A percentile compares a stretch with the other conserved stretches of the same genome.
Evolutionary conservation across 2,797 vertebrate species (phyloP).

Genomic region (Forpus xanthops): DNA sequence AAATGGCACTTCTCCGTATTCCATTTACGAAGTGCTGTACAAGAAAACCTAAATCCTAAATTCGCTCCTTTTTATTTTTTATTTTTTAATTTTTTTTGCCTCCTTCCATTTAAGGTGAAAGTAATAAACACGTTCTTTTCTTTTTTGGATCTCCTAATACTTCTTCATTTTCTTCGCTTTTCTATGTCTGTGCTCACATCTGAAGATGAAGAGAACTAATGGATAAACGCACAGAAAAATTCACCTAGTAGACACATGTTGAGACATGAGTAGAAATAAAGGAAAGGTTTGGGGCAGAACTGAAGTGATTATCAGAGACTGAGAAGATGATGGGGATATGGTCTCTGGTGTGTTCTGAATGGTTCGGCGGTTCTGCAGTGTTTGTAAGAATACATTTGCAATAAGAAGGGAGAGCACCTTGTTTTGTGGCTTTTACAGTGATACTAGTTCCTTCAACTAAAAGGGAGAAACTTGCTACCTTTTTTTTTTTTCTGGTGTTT

Average conservation of each 20-base stretch:
- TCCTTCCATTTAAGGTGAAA: neutral
- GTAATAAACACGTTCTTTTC: neutral
- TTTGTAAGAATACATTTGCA: neutral
- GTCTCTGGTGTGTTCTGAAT: neutral
- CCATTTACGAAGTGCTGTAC: neutral
- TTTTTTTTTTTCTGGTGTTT: neutral
- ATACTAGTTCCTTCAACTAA: neutral
- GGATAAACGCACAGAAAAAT: neutral
- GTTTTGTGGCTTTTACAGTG: neutral
- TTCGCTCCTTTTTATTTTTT: neutral
- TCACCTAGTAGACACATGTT: neutral
- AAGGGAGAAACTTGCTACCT: neutral
- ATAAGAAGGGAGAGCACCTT: neutral
- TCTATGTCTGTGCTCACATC: accelerated
- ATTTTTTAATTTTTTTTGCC: no score
- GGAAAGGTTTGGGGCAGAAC: neutral
- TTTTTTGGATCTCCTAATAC: neutral
- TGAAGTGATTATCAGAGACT: neutral
- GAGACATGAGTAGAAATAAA: neutral
- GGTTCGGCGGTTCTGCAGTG: neutral
- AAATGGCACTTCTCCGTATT: neutral
- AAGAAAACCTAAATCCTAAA: neutral
- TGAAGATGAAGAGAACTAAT: neutral
- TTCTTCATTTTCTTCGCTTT: neutral
- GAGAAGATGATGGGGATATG: neutral